These are phyloP conservation scores for Pygoscelis antarcticus DNA, from an alignment of 2,113 vertebrate species.

Conservation along the genomic window DNA sequence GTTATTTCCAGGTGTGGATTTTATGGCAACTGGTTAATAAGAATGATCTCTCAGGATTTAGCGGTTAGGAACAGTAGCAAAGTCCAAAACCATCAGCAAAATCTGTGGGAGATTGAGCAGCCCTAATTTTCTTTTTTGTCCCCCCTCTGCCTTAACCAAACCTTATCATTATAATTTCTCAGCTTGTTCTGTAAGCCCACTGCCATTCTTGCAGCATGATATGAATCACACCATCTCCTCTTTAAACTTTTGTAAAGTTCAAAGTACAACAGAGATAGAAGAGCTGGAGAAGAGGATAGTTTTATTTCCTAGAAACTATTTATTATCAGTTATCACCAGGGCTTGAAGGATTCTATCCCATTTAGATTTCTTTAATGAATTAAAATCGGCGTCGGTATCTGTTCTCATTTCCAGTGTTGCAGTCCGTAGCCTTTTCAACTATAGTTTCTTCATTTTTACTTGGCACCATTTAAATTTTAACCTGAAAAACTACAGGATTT, in stretches of 20 bases:
- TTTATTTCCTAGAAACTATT: not conserved
- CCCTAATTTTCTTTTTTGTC: not conserved
- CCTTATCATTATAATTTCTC: not conserved
- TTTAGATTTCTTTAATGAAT: not conserved
- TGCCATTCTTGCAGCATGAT: not conserved
- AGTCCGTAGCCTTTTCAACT: not conserved
- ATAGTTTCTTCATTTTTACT: not conserved
- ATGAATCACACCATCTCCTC: not conserved
- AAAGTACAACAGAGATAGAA: not conserved
- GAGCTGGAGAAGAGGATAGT: not conserved
- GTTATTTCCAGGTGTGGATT: not conserved
- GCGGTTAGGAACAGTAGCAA: not conserved
- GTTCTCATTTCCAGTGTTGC: not conserved
- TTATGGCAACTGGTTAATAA: not conserved
- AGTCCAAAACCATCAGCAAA: not conserved
- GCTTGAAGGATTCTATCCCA: not conserved
- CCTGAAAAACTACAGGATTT: not conserved
- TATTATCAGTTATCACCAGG: not conserved
- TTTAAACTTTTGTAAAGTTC: not conserved
- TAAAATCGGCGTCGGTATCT: not conserved
- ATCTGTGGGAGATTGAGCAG: not conserved
- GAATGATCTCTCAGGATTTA: not conserved
- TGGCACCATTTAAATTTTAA: not conserved
- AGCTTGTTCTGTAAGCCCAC: not conserved
- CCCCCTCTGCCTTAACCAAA: not conserved